Conservation (phyloP, 37 sponge, comb jelly and placozoan genomes). For the Axinella damicornis region DNA sequence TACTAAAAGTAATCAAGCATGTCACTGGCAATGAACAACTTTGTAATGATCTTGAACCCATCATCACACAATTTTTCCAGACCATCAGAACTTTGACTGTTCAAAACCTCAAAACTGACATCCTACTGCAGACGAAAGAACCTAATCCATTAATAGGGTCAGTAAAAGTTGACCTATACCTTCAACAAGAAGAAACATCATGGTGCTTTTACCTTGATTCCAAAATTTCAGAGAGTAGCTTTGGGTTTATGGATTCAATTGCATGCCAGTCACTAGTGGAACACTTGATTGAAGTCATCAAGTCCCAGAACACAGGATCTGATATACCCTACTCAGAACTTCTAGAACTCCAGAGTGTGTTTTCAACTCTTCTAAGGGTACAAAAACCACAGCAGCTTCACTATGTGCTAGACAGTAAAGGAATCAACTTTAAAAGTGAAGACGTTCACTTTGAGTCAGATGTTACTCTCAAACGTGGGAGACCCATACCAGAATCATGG, state of each 20-base stretch:
- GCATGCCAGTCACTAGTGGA: background rate
- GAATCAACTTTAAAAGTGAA: background rate
- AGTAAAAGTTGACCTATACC: background rate
- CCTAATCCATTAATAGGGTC: background rate
- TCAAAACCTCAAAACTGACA: slow-evolving; percentile 1
- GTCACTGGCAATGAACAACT: background rate
- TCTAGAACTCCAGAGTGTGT: background rate
- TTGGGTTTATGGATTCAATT: background rate
- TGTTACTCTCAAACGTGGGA: slow-evolving; percentile 11
- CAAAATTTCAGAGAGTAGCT: background rate
- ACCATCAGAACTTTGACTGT: slow-evolving; percentile 7
- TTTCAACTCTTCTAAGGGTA: background rate
- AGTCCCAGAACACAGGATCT: too few species aligned
- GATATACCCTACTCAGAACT: too few species aligned
- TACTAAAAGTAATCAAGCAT: too few species aligned
- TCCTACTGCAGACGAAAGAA: background rate
- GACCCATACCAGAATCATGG: slow-evolving; percentile 25
- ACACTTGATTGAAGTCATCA: background rate
- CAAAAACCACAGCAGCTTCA: background rate
- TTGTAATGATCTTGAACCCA: background rate
- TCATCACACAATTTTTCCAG: background rate
- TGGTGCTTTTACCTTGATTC: background rate
- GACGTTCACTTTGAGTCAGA: background rate
- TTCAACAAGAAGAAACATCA: background rate
- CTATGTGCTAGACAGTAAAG: background rate